phyloP scores from a whole-genome alignment of 2,888 invertebrate species.

The Oxyteleia sp. region DNA sequence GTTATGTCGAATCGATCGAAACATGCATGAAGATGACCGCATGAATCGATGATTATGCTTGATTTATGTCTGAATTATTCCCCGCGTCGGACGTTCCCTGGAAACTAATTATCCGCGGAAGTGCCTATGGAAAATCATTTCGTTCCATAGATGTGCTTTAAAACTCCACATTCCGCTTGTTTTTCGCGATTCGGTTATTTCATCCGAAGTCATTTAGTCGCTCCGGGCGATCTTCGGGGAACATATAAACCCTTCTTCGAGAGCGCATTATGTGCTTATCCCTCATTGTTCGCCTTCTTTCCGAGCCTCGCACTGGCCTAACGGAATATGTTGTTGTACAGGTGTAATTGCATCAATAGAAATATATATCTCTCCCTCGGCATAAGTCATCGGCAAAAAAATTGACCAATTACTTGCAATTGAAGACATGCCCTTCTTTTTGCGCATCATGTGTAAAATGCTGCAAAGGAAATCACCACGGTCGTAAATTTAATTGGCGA shows the following conservation, averaged over 20 bases:
- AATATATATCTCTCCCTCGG: slow-evolving; percentile 36
- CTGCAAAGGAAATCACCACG: slow-evolving; percentile 14
- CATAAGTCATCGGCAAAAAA: slow-evolving; percentile 38
- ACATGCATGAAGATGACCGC: slow-evolving; percentile 50
- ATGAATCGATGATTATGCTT: slow-evolving; percentile 61
- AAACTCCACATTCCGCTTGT: slow-evolving; percentile 70
- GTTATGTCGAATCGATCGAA: slow-evolving; percentile 63
- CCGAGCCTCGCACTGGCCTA: slow-evolving; percentile 40
- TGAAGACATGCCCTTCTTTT: slow-evolving; percentile 33
- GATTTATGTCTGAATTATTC: slow-evolving; percentile 68
- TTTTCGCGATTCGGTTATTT: slow-evolving; percentile 83
- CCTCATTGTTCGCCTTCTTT: slow-evolving; percentile 67
- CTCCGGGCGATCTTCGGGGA: slow-evolving; percentile 81
- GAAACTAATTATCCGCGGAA: slow-evolving; percentile 60
- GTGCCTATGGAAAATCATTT: slow-evolving; percentile 64
- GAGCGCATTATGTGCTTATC: slow-evolving; percentile 85
- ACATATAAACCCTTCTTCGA: slow-evolving; percentile 74
- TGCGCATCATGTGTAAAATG: slow-evolving; percentile 30
- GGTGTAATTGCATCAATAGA: slow-evolving; percentile 70
- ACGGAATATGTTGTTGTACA: slow-evolving; percentile 65
- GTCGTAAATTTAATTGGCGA: slow-evolving; percentile 22
- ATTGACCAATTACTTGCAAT: slow-evolving; percentile 53
- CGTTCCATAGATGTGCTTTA: slow-evolving; percentile 61
- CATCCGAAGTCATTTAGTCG: slow-evolving; percentile 76
- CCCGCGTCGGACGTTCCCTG: slow-evolving; percentile 36